phyloP scores from a whole-genome alignment of 2,113 vertebrate genomes.

The Girardinichthys multiradiatus region DNA sequence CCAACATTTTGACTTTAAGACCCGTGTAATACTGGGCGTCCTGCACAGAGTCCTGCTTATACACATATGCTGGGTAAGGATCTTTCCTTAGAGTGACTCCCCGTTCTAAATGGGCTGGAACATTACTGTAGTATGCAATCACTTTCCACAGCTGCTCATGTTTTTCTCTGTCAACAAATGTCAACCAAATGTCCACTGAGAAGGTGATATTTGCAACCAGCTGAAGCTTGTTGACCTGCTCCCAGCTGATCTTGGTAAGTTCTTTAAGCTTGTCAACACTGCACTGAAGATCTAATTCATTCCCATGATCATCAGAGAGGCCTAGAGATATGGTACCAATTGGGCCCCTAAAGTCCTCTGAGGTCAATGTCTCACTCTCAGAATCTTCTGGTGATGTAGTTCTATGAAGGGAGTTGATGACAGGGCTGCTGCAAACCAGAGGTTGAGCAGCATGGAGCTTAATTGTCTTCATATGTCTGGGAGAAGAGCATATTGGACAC shows the following conservation, averaged over 20 bases:
- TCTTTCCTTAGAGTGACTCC: constrained; percentile 71
- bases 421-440: constrained; percentile 80
- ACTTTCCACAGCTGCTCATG: constrained; percentile 91
- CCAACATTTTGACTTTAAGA: constrained; percentile 80
- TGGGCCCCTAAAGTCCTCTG: constrained; percentile 67
- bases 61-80: constrained; percentile 75
- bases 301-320: constrained; percentile 89
- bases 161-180: constrained; percentile 81
- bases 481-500: constrained; percentile 85
- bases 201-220: constrained; percentile 82
- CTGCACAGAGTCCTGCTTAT: constrained; percentile 83
- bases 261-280: constrained; percentile 69
- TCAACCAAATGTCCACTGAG: constrained; percentile 84
- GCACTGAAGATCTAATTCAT: constrained; percentile 84
- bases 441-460: constrained; percentile 78
- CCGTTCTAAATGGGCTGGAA: constrained; percentile 84
- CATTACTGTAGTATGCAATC: constrained; percentile 91
- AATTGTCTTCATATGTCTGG: constrained; percentile 70
- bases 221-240: constrained; percentile 75
- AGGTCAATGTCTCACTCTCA: constrained; percentile 49
- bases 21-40: constrained; percentile 90
- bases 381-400: constrained; percentile 51
- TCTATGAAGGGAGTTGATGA: constrained; percentile 77
- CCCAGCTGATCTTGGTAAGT: constrained; percentile 73
- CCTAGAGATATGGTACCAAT: constrained; percentile 84